phyloP scores from a whole-genome alignment of 2,797 vertebrate species.

The Martes flavigula region DNA sequence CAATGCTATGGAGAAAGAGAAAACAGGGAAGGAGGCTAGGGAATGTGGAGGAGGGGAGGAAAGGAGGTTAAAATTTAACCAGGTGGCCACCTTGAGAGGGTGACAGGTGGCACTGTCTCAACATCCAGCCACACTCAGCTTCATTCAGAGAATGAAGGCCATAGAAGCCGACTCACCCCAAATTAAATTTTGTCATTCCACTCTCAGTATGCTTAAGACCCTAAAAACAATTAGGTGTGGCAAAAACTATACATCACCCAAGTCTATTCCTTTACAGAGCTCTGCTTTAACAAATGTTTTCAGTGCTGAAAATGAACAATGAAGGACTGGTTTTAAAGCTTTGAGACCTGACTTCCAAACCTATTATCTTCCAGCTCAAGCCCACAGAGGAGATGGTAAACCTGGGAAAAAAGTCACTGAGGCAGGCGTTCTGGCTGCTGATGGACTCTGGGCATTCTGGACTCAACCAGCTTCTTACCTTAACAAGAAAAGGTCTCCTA shows the following conservation, averaged over 20 bases:
- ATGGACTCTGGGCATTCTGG: background rate
- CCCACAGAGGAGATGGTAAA: background rate
- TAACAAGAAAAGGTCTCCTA: background rate
- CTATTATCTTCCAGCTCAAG: background rate
- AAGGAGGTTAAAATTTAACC: background rate
- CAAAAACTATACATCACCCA: background rate
- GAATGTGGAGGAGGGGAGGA: background rate
- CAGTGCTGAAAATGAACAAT: background rate
- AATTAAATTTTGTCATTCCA: slow-evolving; percentile 1
- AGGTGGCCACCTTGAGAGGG: background rate
- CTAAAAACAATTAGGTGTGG: background rate
- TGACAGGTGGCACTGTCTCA: background rate
- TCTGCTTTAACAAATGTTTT: background rate
- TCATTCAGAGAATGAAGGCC: background rate
- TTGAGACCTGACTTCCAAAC: background rate
- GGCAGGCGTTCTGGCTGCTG: background rate
- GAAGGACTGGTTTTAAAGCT: background rate
- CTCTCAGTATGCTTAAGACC: background rate
- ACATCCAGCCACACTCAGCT: background rate
- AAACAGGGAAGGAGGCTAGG: background rate
- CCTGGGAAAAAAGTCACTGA: background rate
- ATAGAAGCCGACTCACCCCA: background rate
- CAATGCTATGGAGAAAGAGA: background rate
- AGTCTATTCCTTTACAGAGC: background rate
- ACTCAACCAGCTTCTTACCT: background rate